These are phyloP conservation scores for Brachionus angularis DNA, from an alignment of 1,140 invertebrate species.

Conservation along the genomic window DNA sequence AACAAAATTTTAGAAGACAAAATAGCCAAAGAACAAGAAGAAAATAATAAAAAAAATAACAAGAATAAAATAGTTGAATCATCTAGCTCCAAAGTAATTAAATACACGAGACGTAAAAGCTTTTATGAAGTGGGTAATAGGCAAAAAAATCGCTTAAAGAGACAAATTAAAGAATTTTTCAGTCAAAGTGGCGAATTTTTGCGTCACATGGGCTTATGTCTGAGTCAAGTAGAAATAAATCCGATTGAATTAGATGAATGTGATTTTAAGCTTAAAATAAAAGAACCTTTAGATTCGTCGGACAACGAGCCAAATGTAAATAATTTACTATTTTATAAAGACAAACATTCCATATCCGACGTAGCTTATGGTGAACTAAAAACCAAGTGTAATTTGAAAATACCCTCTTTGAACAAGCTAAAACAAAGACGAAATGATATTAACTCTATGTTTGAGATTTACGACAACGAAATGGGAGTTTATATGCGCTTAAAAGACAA, in stretches of 20 bases:
- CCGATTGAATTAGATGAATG: conserved; percentile 28
- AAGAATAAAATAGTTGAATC: not conserved
- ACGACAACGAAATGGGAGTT: conserved; percentile 35
- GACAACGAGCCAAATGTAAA: conserved; percentile 29
- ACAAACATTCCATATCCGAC: conserved; percentile 37
- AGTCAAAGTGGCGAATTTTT: not conserved
- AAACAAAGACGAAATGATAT: conserved; percentile 18
- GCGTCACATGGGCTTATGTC: not conserved
- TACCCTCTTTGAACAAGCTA: conserved; percentile 17
- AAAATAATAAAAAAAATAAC: not conserved
- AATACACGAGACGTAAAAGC: conserved; percentile 7
- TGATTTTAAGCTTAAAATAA: conserved; percentile 32
- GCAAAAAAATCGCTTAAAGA: conserved; percentile 3
- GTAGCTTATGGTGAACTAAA: conserved; percentile 28
- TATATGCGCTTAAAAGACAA: conserved; percentile 8
- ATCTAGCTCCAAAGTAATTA: not conserved
- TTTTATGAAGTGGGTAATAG: conserved; percentile 13
- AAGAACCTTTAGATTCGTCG: not conserved
- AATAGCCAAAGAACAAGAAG: too few species aligned
- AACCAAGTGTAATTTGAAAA: conserved; percentile 6
- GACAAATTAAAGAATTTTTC: conserved; percentile 8
- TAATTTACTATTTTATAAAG: conserved; percentile 34
- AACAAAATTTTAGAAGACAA: too few species aligned
- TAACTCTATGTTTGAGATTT: conserved; percentile 28
- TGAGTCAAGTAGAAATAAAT: conserved; percentile 4